Base-by-base conservation (phyloP, 2,888 invertebrate genomes). In the Cataglyphis altisquamis region DNA sequence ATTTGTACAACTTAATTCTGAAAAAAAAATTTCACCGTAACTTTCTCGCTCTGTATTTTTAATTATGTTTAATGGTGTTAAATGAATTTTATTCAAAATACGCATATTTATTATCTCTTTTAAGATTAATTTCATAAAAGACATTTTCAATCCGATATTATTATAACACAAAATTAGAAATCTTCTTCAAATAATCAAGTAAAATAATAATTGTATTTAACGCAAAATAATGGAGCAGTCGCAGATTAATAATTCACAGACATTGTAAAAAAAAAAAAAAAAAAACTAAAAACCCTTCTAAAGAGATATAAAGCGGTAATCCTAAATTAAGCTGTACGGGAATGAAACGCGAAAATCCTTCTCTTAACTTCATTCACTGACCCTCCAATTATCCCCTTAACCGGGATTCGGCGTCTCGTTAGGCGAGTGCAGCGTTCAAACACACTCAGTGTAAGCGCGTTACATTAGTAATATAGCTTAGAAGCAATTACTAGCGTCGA, bases 391-490 rank as follows among this genome's bases (percentile, higher is more conserved):
- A 77, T 55, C 12, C 12, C 39, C 8, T 52, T 29, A 67, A 39
- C 25, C 12, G n/a, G n/a, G 6, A 41, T 66, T 75, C 39, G 36
- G 36, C 15, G 67, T 52, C 75, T 15, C 36, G 52, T 39, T 63
- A 41, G 12, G 5, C 39, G 25, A 67, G 67, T 25, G 64, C 55
- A 8, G 25, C 32, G 39, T 67, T 77, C n/a, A 55, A 29, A 77
- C 39, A 67, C 25, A 52, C 52, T 39, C 52, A 15, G 29, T 41
- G 29, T 21, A 32, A 70, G 70, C 78, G 70, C 78, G 10, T 78
- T 62, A 36, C 60, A 80, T 80, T 39, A 60, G 60, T 72, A 72
- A 72, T 48, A 36, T 8, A 70, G 45, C 60, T 80, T 70, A 25
- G 60, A 57, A 72, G 25, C 45, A 72, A 72, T 60, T 72, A 72